phyloP scores from a whole-genome alignment of 2,888 invertebrate species.

The Tenodera sinensis region DNA sequence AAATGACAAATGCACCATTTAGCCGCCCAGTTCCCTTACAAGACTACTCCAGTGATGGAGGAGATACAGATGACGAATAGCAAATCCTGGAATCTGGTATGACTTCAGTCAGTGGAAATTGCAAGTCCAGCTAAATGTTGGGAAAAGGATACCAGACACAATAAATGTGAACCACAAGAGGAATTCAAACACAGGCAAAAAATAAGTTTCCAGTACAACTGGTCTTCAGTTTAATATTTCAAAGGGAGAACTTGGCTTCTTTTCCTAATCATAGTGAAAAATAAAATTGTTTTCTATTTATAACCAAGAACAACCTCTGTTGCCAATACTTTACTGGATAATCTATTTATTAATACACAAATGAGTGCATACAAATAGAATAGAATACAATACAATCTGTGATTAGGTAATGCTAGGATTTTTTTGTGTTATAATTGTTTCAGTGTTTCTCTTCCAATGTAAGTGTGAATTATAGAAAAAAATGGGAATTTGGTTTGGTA shows the following conservation, averaged over 20 bases:
- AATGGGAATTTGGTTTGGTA: not conserved
- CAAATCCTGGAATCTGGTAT: not conserved
- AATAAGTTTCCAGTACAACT: not conserved
- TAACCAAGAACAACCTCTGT: not conserved
- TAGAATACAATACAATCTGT: not conserved
- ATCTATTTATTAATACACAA: not conserved
- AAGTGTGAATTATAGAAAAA: not conserved
- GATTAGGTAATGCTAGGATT: constrained; percentile 3
- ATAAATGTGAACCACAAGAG: not conserved
- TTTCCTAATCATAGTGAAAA: not conserved
- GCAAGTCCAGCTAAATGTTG: constrained; percentile 4
- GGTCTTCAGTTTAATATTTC: not conserved
- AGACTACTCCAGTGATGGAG: constrained; percentile 82
- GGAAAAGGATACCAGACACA: not conserved
- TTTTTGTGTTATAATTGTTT: not conserved
- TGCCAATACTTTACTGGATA: not conserved
- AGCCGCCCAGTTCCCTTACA: constrained; percentile 55
- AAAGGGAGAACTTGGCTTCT: not conserved
- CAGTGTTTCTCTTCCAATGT: not conserved
- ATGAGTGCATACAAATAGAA: not conserved
- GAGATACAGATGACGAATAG: constrained; percentile 88
- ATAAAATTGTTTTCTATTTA: constrained; percentile 1
- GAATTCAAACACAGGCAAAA: not conserved
- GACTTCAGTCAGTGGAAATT: not conserved
- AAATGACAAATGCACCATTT: constrained; percentile 53